Base-by-base conservation (phyloP, 2,113 vertebrate genomes). In the Melanerpes formicivorus region DNA sequence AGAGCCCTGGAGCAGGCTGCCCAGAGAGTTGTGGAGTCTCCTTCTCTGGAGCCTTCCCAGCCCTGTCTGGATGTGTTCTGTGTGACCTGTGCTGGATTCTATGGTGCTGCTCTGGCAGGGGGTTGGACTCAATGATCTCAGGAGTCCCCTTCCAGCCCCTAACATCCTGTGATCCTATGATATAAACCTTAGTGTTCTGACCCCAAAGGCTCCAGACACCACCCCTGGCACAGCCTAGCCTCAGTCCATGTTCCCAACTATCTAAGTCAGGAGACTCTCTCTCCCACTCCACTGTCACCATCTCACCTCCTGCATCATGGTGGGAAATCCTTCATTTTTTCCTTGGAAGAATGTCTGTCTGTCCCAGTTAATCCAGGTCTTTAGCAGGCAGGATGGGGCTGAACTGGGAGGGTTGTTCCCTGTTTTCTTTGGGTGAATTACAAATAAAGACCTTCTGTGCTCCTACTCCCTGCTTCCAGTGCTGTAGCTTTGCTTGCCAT, bases 241-340 rank as follows among this genome's bases (percentile, higher is more conserved):
- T 54, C 6, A 1, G 0, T 52, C 22, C 34, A 4, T 9, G 34
- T 52, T 80, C 27, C 40, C 8, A 14, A 65, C 44, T 30, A 12
- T 22, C 10, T 18, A 11, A 10, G 9, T 7, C 6, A 9, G 10
- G 18, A 3, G 21, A 27, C 6, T 14, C 40, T 59, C 17, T 27
- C 18, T 30, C 58, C n/a, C 17, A 17, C 10, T 21, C 42, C 0
- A 0, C 14, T 52, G 72, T 40, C 26, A 21, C 30, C 8, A 5
- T 25, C 63, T 56, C 3, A 0, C 14, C 18, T 55, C n/a, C 5
- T 12, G 10, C 21, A 74, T 4, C 5, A 1, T 29, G 14, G 15
- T 48, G 34, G 6, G 9, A 34, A 23, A 6, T 65, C 3, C 11
- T 18, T 26, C 19, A 5, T 50, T 86, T 8, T 84, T 78, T 40